Evolutionary conservation across 2,797 vertebrate genomes (phyloP).

Genomic region (Apogon talboti): DNA sequence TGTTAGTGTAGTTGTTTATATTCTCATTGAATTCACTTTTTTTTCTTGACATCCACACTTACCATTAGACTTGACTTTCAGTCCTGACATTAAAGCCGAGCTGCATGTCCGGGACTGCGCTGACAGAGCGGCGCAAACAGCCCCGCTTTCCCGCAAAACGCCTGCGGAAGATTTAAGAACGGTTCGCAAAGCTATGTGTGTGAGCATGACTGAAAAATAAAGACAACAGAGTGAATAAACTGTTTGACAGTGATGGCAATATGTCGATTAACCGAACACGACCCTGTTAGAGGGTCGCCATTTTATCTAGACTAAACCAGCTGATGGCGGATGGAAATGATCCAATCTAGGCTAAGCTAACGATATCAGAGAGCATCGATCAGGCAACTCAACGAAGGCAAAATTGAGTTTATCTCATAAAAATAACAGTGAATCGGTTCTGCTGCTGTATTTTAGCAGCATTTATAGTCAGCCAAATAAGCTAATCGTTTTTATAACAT

Average conservation of each 20-base stretch:
- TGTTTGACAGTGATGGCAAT: not conserved
- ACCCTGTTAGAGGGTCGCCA: slow-evolving; percentile 74
- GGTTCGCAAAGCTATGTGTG: slow-evolving; percentile 57
- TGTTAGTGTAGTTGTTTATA: no score
- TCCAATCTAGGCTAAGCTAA: slow-evolving; percentile 1
- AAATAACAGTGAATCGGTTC: not conserved
- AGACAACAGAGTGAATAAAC: rapidly evolving
- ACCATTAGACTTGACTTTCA: slow-evolving; percentile 44
- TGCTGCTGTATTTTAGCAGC: no score
- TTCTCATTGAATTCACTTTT: no score
- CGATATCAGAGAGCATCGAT: slow-evolving; percentile 68
- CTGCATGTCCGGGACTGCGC: slow-evolving; percentile 35
- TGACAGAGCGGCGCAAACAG: slow-evolving; percentile 28
- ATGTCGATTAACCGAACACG: slow-evolving; percentile 24
- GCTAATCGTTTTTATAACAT: no score
- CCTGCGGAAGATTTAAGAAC: slow-evolving; percentile 55
- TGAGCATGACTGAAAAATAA: slow-evolving; percentile 46
- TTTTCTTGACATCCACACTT: slow-evolving; percentile 9
- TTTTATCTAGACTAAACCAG: slow-evolving; percentile 71
- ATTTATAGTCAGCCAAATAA: not conserved
- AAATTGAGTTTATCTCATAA: not conserved
- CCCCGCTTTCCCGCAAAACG: slow-evolving; percentile 62
- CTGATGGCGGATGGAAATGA: not conserved
- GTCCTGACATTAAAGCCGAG: slow-evolving; percentile 21
- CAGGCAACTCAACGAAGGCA: rapidly evolving